Base-by-base conservation (phyloP, 2,888 invertebrate species). In the Holacanthella duospinosa region DNA sequence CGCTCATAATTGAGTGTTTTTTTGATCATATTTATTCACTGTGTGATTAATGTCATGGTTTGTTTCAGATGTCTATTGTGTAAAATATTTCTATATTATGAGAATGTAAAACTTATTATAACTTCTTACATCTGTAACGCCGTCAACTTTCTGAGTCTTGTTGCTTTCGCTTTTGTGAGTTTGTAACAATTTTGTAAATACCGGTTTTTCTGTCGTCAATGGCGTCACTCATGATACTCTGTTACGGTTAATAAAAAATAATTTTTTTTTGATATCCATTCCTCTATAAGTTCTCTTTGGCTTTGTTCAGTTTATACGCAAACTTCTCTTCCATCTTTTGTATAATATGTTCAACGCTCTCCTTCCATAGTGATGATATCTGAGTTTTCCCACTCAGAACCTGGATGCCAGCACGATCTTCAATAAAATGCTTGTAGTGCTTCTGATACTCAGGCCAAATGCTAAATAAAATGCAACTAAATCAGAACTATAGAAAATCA, bases 371-470 rank as follows among this genome's bases (percentile, higher is more conserved):
- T 3, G 21, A 6, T n/a, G 21, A 6, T 3, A 43, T 43, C 9
- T 28, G n/a, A 2, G 26, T 12, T 29, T 60, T 60, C 2, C 55
- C 55, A 24, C 60, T 60, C 16, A 68, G 66, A 53, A 67, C 63
- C 6, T 58, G 62, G 2, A 70, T 29, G 3, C 65, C 66, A n/a
- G 61, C 25, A 27, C 65, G 53, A 36, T 61, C 61, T 6, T 59
- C 43, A 12, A 72, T 65, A 29, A 26, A 67, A 1, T 66, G 19
- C 0, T 66, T 57, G 44, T 55, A 66, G 61, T 72, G 70, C 26
- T 61, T 64, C 21, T 55, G 29, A 61, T 67, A 72, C 28, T 70
- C 69, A 3, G 70, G 70, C 70, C 70, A 72, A 44, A 72, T 61
- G 3, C 48, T 48, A 21, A n/a, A 48, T 16, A 21, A 48, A 36